These are phyloP conservation scores for Champsocephalus gunnari DNA, from an alignment of 2,797 vertebrate species.

Conservation along the genomic window DNA sequence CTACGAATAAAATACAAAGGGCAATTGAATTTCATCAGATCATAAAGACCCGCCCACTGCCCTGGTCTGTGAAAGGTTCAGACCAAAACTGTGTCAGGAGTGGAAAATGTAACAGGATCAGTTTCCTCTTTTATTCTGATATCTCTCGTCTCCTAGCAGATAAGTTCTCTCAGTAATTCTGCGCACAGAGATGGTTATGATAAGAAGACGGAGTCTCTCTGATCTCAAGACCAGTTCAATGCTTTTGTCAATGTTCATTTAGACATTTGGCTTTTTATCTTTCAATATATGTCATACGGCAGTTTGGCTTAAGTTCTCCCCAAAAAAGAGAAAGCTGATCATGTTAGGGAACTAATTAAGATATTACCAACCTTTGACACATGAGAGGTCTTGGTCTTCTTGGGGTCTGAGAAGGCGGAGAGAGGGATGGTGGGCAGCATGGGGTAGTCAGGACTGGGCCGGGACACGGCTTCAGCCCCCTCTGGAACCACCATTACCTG, in stretches of 20 bases:
- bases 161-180: conserved; percentile 40
- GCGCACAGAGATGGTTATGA: conserved; percentile 46
- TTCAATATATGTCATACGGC: neutral
- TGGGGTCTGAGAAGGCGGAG: conserved; percentile 98
- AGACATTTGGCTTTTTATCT: neutral
- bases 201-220: conserved; percentile 46
- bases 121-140: conserved; percentile 50
- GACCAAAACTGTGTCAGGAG: conserved; percentile 13
- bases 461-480: conserved; percentile 93
- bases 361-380: conserved; percentile 91
- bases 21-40: neutral
- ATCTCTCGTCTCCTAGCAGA: conserved; percentile 36
- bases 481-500: conserved; percentile 99
- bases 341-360: neutral
- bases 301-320: neutral
- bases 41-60: neutral
- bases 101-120: conserved; percentile 26
- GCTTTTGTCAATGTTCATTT: neutral
- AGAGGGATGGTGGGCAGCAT: conserved; percentile 99
- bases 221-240: conserved; percentile 31
- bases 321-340: neutral
- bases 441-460: conserved; percentile 97
- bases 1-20: neutral
- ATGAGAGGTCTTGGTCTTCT: conserved; percentile 96
- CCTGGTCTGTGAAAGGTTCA: conserved; percentile 1